Base-by-base conservation (phyloP, 2,888 invertebrate species). In the Tinea semifulvella region DNA sequence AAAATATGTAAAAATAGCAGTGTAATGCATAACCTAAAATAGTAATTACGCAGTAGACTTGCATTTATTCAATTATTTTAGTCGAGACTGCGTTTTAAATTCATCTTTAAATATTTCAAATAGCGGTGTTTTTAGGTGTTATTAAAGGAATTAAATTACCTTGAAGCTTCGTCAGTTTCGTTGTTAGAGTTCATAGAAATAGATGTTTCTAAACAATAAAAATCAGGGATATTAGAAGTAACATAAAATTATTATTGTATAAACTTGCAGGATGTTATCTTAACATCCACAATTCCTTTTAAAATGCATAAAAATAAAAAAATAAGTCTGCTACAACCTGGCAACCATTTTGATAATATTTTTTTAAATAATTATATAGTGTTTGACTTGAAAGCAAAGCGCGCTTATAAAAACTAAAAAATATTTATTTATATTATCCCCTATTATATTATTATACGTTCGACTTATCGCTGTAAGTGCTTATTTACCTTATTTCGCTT, bases 111-210 rank as follows among this genome's bases (percentile, higher is more conserved):
- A 31, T n/a, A 31, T 14, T 11, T 11, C 31, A 31, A 48, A 44
- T 47, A 44, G 42, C 35, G n/a, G 13, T 31, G 26, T 19, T 25
- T n/a, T n/a, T n/a, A n/a, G n/a, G n/a, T n/a, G n/a, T n/a, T 19
- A 18, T 22, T 20, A 17, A 36, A 36, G 17, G 18, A 36, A 36
- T 18, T 22, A 26, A 49, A 53, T 74, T 76, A 81, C 81, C 81
- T 82, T 77, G 81, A 80, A 82, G 81, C 81, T 79, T 79, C 81
- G 79, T 75, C 81, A 70, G 73, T 68, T 69, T 79, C 74, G 67
- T 79, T 75, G 71, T 77, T 76, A 55, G 81, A 68, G 81, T 77
- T 82, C 81, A 82, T 82, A 80, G 81, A 81, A 81, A 75, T 63
- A 59, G 61, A 61, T 69, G 58, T 59, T 68, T 54, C 62, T 50